Evolutionary conservation across 2,888 invertebrate species (phyloP), one percentile per base, ranked within the genome.

Genomic region (Phorcus lineatus): DNA sequence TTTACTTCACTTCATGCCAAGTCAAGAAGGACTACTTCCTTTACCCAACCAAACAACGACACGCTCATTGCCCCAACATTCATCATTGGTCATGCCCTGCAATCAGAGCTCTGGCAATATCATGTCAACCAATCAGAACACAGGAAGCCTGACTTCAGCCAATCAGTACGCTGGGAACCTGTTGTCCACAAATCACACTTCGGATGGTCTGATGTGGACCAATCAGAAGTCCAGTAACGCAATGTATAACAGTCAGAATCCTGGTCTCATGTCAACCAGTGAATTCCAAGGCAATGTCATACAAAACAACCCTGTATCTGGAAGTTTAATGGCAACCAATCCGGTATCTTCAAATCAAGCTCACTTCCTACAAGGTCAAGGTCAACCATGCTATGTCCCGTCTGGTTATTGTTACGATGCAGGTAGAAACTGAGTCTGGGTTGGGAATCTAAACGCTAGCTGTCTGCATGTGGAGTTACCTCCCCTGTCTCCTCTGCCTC

Each of bases 401-500:
- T 36, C 28, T 1, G 70, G 70, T 6, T 70, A 31, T 40, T 70
- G 36, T 24, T 70, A 36, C 7, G 70, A 70, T 11, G 40, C 70
- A 70, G 70, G 70, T 70, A 70, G 70, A 70, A 17, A n/a, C 19
- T 31, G 16, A 36, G 28, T n/a, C 31, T 67, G 70, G 70, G 70
- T 11, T 17, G 36, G 36, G 40, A 36, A 13, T 62, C 28, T 62
- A 11, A 62, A 24, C 24, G 24, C 28, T 13, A 62, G 24, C 24
- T 28, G 13, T 28, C 28, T 62, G 62, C 62, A 62, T 62, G 62
- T 28, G 2, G 62, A 62, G 28, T 62, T 62, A 62, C 62, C 62
- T 62, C 62, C 62, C 62, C 17, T 62, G 28, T 7, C 13, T 24
- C 22, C 62, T 17, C 28, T 77, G 53, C 24, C 11, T 47, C 47